Evolutionary conservation across 2,113 vertebrate species (phyloP).

Genomic region (Apeltes quadracus): DNA sequence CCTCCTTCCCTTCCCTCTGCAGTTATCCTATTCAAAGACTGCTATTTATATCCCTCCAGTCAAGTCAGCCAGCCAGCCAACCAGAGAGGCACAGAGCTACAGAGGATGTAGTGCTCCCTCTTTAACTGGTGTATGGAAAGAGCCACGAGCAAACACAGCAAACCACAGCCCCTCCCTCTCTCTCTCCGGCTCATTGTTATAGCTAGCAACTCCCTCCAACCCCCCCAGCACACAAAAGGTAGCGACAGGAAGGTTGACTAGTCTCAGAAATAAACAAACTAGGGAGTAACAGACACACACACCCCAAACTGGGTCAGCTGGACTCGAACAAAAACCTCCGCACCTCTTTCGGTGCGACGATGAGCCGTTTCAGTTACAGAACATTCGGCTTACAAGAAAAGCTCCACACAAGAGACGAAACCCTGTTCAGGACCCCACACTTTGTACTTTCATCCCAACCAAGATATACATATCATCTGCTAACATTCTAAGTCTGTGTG

Average conservation of each 20-base stretch:
- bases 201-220: conserved; percentile 27
- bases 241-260: conserved; percentile 66
- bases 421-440: conserved; percentile 56
- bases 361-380: conserved; percentile 49
- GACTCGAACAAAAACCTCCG: conserved; percentile 68
- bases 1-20: conserved; percentile 56
- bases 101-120: conserved; percentile 57
- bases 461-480: conserved; percentile 65
- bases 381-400: conserved; percentile 48
- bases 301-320: conserved; percentile 69
- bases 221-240: conserved; percentile 57
- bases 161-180: conserved; percentile 43
- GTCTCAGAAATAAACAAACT: conserved; percentile 69
- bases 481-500: conserved; percentile 25
- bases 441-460: conserved; percentile 58
- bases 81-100: conserved; percentile 56
- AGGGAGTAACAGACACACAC: conserved; percentile 9
- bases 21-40: conserved; percentile 78
- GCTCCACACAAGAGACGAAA: conserved; percentile 55
- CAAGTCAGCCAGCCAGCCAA: conserved; percentile 60
- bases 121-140: conserved; percentile 60
- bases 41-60: conserved; percentile 80
- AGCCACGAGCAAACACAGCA: conserved; percentile 34
- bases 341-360: conserved; percentile 73
- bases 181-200: conserved; percentile 42